phyloP scores from a whole-genome alignment of 1,140 invertebrate genomes.

The Tribolium madens region DNA sequence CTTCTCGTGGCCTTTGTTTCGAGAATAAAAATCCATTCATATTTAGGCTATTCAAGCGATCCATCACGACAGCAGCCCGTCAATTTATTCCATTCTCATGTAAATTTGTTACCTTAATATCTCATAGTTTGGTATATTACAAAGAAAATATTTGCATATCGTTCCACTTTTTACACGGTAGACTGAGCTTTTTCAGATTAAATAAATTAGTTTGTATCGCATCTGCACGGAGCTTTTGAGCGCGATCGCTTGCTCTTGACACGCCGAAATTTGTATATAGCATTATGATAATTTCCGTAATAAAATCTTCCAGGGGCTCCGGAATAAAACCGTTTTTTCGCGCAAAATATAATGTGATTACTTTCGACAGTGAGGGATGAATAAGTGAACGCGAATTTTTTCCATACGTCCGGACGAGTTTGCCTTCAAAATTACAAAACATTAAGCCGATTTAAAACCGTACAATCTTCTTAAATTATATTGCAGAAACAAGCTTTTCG shows the following conservation, averaged over 20 bases:
- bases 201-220: conserved; percentile 45
- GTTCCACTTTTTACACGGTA: conserved; percentile 49
- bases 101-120: conserved; percentile 56
- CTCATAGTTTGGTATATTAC: conserved; percentile 49
- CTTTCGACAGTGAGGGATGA: conserved; percentile 18
- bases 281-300: conserved; percentile 41
- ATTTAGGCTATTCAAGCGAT: conserved; percentile 18
- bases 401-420: conserved; percentile 20
- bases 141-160: conserved; percentile 56
- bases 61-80: conserved; percentile 35
- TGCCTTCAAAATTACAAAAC: conserved; percentile 50
- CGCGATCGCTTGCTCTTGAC: conserved; percentile 25
- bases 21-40: conserved; percentile 29
- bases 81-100: conserved; percentile 57
- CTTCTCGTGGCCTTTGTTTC: conserved; percentile 14
- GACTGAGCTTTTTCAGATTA: conserved; percentile 44
- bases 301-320: conserved; percentile 10
- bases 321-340: conserved; percentile 4
- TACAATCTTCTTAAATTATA: conserved; percentile 52
- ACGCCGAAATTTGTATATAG: conserved; percentile 35
- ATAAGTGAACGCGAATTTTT: conserved; percentile 27
- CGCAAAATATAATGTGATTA: conserved; percentile 30
- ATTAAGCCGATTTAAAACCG: conserved; percentile 49
- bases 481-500: conserved; percentile 50
- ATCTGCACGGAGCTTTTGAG: conserved; percentile 34